A percentile compares a stretch with the other conserved stretches of the same genome.
Evolutionary conservation across 2,113 vertebrate species (phyloP).

Genomic region (Burhinus oedicnemus): DNA sequence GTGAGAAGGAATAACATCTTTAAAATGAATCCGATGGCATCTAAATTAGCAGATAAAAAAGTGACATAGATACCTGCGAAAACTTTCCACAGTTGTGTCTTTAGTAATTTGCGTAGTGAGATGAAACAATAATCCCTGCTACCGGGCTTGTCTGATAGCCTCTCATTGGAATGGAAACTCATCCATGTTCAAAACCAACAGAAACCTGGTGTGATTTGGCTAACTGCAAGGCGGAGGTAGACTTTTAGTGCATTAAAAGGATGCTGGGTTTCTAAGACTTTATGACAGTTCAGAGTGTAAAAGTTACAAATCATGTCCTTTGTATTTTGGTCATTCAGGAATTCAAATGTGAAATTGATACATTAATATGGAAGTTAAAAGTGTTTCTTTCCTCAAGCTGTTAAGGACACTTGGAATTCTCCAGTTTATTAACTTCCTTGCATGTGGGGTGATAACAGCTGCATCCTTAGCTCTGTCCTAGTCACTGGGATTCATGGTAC

Average conservation of each 20-base stretch:
- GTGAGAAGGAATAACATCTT: neutral
- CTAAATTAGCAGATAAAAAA: neutral
- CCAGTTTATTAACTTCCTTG: neutral
- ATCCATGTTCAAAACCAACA: neutral
- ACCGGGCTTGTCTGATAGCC: accelerated
- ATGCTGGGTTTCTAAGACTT: neutral
- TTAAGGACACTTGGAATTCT: neutral
- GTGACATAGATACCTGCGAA: neutral
- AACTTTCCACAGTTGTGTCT: neutral
- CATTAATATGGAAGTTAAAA: neutral
- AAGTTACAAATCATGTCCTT: neutral
- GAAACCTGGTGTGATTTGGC: neutral
- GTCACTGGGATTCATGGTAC: neutral
- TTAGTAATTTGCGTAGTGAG: neutral
- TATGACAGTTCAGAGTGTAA: neutral
- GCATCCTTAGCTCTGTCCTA: neutral
- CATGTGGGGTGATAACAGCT: neutral
- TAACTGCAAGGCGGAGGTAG: neutral
- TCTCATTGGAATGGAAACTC: neutral
- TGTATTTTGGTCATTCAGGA: neutral
- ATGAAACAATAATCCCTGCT: neutral
- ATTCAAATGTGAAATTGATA: accelerated
- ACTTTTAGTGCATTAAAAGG: neutral
- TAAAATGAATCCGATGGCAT: neutral
- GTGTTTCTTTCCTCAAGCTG: neutral